phyloP scores from a whole-genome alignment of 2,888 invertebrate species.

The Megalurothrips usitatus region DNA sequence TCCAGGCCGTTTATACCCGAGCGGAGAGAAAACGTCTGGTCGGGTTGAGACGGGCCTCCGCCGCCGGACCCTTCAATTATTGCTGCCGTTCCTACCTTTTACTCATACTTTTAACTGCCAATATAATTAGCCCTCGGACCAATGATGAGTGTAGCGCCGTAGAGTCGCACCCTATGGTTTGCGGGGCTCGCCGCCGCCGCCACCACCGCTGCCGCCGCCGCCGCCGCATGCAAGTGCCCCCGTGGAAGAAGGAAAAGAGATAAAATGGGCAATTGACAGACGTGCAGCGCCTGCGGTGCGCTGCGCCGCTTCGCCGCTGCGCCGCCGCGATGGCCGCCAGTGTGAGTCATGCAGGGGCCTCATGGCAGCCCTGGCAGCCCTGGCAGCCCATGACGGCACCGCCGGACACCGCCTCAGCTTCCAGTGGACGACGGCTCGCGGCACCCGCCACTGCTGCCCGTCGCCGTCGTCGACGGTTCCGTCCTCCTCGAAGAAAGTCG shows the following conservation, averaged over 20 bases:
- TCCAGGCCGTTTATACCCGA: not conserved
- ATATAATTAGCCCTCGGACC: slow-evolving; percentile 2
- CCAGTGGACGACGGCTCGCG: no score
- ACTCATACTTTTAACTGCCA: slow-evolving; percentile 17
- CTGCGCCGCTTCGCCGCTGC: not conserved
- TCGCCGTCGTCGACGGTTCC: no score
- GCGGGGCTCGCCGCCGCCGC: not conserved
- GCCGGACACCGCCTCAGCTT: no score
- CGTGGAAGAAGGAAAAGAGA: not conserved
- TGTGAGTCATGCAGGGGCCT: no score
- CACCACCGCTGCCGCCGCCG: no score
- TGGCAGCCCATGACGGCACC: no score
- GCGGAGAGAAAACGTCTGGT: not conserved
- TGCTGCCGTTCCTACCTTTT: not conserved
- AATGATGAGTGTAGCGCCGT: not conserved
- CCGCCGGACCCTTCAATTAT: not conserved
- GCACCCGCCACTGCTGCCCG: no score
- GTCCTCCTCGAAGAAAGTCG: no score
- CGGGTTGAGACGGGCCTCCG: not conserved
- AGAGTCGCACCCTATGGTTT: slow-evolving; percentile 7
- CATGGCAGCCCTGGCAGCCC: no score
- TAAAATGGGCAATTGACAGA: not conserved
- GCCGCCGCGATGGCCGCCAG: no score
- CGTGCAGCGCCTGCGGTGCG: not conserved
- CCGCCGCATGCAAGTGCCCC: no score